Conservation (phyloP, 1,140 invertebrate species). For the Rhysida immarginata region DNA sequence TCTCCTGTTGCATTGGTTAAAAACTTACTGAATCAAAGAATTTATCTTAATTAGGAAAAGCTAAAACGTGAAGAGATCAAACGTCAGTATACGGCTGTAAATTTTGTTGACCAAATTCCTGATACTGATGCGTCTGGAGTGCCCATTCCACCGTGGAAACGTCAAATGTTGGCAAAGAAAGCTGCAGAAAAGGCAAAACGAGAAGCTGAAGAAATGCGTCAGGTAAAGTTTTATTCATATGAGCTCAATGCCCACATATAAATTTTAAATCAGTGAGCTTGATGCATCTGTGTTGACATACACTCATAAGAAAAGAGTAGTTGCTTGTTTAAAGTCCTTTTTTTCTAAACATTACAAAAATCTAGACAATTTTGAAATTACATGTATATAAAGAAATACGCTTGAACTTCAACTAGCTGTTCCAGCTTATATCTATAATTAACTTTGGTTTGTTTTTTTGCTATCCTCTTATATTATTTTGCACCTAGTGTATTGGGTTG, state of each 20-base stretch:
- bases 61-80: slow-evolving; percentile 63
- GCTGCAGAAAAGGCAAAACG: slow-evolving; percentile 78
- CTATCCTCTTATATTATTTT: no score
- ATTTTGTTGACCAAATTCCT: slow-evolving; percentile 79
- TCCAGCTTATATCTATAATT: no score
- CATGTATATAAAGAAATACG: neutral
- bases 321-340: no score
- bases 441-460: no score
- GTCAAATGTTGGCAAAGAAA: slow-evolving; percentile 85
- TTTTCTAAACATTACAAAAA: neutral
- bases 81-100: slow-evolving; percentile 65
- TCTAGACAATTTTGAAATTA: neutral
- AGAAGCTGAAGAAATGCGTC: slow-evolving; percentile 66
- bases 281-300: neutral
- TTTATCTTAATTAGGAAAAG: slow-evolving; percentile 54
- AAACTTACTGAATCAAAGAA: no score
- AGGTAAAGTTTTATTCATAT: neutral
- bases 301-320: neutral
- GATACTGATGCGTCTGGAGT: slow-evolving; percentile 75
- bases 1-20: no score
- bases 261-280: neutral
- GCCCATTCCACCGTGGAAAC: slow-evolving; percentile 78
- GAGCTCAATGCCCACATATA: neutral
- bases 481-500: no score
- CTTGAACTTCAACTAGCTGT: no score